These are phyloP conservation scores for Fundulus diaphanus DNA, from an alignment of 2,797 vertebrate species.

Conservation along the genomic window DNA sequence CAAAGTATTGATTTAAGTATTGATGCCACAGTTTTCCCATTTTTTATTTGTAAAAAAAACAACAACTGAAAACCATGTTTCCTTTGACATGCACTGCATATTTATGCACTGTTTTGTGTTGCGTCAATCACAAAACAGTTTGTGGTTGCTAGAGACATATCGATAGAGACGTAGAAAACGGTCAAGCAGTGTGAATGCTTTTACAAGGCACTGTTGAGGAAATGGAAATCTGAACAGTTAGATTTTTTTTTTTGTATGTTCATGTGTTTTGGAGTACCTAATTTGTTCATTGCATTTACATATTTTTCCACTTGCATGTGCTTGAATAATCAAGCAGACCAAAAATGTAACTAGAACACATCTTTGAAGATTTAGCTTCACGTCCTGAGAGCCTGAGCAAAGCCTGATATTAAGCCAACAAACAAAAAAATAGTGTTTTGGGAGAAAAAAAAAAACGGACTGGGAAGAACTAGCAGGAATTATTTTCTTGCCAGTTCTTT, in stretches of 20 bases:
- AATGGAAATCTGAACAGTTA: background rate
- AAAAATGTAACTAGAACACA: slow-evolving; percentile 21
- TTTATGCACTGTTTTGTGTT: background rate
- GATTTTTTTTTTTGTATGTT: background rate
- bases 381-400: slow-evolving; percentile 40
- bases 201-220: slow-evolving; percentile 5
- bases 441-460: slow-evolving; percentile 8
- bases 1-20: background rate
- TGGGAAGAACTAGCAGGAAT: slow-evolving; percentile 12
- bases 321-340: slow-evolving; percentile 22
- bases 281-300: slow-evolving; percentile 9
- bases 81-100: background rate
- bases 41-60: background rate
- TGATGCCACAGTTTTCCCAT: background rate
- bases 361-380: slow-evolving; percentile 49
- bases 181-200: background rate
- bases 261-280: slow-evolving; percentile 8
- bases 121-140: background rate
- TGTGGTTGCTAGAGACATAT: background rate
- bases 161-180: background rate
- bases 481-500: slow-evolving; percentile 21
- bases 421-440: slow-evolving; percentile 35
- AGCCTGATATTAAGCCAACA: slow-evolving; percentile 52
- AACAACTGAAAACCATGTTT: background rate
- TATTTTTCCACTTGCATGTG: slow-evolving; percentile 13